Base-by-base conservation (phyloP, 37 sponge, comb jelly and placozoan species). In the Halichondria panicea region DNA sequence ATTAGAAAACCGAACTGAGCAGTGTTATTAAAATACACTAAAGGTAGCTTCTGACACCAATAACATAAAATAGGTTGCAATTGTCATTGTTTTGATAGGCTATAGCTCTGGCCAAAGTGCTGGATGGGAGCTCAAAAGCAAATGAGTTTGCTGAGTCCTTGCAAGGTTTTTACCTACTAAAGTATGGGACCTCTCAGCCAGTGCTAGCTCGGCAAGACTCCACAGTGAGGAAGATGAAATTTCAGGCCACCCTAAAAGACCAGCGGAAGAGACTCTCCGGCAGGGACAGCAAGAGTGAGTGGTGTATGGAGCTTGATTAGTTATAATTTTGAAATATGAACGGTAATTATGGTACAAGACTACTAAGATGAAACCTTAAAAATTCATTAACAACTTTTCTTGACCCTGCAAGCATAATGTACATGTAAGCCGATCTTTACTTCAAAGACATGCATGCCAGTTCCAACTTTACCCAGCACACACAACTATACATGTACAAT, bases 151-250 rank as follows among this genome's bases (percentile, higher is more conserved):
- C 46, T 4, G 39, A 74, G 11, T 43, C 43, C 22, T 53, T 83
- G 31, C 45, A 68, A 33, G 67, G 66, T 6, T 83, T 85, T 66
- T 77, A 78, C 65, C 71, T 62, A 11, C 50, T 85, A 25, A 85
- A 85, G 48, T 85, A 85, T 24, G 85, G 79, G 6, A 85, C 78
- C 1, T 35, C 65, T 0, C 13, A 77, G 35, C 85, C 85, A 41
- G 2, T 15, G 0, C 85, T 85, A 25, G 0, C 2, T 18, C 28
- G 85, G 38, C 57, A 77, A 50, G 85, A 85, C 85, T 71, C 72
- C 56, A 54, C 64, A 1, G 21, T 85, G 25, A 37, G 59, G 38
- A 45, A 8, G 15, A 81, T 71, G 63, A 71, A 71, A 41, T 63
- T 53, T 54, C 85, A 71, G 4, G 73, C 84, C 48, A 83, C 70